phyloP scores from a whole-genome alignment of 2,888 invertebrate genomes.

The Anoplius nigerrimus region DNA sequence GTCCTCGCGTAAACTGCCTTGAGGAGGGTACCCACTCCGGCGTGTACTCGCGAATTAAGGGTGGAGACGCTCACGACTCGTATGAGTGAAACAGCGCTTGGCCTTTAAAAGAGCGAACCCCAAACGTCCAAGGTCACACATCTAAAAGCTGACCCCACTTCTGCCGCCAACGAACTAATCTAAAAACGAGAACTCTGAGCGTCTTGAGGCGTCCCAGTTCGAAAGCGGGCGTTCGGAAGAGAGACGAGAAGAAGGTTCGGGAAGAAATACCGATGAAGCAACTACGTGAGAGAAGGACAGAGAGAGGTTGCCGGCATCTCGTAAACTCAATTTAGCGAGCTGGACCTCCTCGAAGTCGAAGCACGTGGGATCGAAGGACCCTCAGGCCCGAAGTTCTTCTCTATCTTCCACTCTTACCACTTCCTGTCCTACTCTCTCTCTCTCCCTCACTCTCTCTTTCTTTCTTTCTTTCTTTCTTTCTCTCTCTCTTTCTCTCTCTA shows the following conservation, averaged over 20 bases:
- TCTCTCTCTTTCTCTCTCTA: conserved; percentile 10
- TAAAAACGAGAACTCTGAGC: no score
- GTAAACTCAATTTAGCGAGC: conserved; percentile 71
- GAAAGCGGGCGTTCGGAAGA: conserved; percentile 23
- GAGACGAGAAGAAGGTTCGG: neutral
- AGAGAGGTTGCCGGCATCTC: conserved; percentile 58
- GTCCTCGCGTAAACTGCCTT: conserved; percentile 46
- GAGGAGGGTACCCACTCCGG: conserved; percentile 30
- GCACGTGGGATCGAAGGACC: conserved; percentile 55
- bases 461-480: conserved; percentile 12
- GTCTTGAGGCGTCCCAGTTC: conserved; percentile 5
- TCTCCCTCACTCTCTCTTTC: conserved; percentile 12
- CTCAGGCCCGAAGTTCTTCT: conserved; percentile 21
- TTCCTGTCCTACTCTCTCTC: conserved; percentile 14
- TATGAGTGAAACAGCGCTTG: conserved; percentile 9
- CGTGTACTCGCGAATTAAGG: conserved; percentile 48
- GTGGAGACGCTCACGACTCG: conserved; percentile 18
- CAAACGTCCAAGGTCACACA: no score
- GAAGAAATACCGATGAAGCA: conserved; percentile 26
- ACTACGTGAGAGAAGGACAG: conserved; percentile 1
- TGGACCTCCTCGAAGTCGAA: conserved; percentile 65
- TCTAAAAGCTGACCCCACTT: no score
- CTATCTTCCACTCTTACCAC: conserved; percentile 11
- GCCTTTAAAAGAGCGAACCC: no score
- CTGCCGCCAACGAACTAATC: no score